Conservation (phyloP, 1,140 invertebrate genomes). For the Scaptomyza pallida region DNA sequence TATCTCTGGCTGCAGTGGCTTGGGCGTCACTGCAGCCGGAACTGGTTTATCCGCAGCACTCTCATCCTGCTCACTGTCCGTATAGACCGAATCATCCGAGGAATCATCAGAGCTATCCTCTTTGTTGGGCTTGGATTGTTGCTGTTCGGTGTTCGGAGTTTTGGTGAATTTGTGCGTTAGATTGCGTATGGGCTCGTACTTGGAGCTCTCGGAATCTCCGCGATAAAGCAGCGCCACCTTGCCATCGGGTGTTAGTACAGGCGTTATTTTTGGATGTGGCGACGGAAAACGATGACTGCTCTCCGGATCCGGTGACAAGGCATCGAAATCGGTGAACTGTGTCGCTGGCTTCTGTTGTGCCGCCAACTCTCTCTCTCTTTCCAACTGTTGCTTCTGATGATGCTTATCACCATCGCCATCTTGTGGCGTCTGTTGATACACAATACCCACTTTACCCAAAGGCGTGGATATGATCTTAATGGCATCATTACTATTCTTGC, state of each 20-base stretch:
- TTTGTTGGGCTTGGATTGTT: slow-evolving; percentile 28
- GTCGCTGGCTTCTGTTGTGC: slow-evolving; percentile 67
- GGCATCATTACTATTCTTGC: slow-evolving; percentile 83
- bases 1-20: slow-evolving; percentile 59
- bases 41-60: slow-evolving; percentile 44
- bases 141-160: slow-evolving; percentile 8
- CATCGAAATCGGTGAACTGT: slow-evolving; percentile 78
- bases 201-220: slow-evolving; percentile 83
- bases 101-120: slow-evolving; percentile 60
- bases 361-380: slow-evolving; percentile 17
- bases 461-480: slow-evolving; percentile 83
- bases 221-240: slow-evolving; percentile 84
- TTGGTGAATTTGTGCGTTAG: slow-evolving; percentile 77
- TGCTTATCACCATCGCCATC: slow-evolving; percentile 42
- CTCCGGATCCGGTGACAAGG: slow-evolving; percentile 82
- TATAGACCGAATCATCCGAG: slow-evolving; percentile 64
- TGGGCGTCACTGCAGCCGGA: slow-evolving; percentile 39
- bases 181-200: slow-evolving; percentile 83
- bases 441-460: slow-evolving; percentile 81
- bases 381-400: slow-evolving; percentile 42
- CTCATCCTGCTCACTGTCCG: slow-evolving; percentile 61
- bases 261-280: slow-evolving; percentile 84
- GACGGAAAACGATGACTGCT: slow-evolving; percentile 84
- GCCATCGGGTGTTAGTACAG: slow-evolving; percentile 83
- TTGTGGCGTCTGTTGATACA: slow-evolving; percentile 78